These are phyloP conservation scores for Actinernus sp. DNA, from an alignment of 92 coral and sea anemone genomes.

Conservation along the genomic window DNA sequence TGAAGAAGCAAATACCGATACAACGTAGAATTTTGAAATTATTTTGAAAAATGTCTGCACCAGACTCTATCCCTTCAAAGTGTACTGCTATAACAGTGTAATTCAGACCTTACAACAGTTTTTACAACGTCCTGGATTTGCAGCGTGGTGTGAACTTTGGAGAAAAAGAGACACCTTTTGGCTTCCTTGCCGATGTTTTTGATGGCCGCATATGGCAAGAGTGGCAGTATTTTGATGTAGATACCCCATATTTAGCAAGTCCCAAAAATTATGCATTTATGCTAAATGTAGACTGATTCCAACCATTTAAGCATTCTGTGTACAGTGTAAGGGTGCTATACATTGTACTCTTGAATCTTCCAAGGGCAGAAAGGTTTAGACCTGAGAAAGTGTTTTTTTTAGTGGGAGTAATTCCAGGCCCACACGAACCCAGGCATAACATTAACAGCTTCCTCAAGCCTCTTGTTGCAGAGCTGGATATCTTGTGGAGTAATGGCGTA, in stretches of 20 bases:
- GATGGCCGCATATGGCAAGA: slow-evolving; percentile 59
- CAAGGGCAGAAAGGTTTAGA: slow-evolving; percentile 35
- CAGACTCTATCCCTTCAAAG: slow-evolving; percentile 58
- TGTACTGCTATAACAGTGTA: slow-evolving; percentile 50
- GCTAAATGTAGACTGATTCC: slow-evolving; percentile 71
- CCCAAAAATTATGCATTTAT: slow-evolving; percentile 34
- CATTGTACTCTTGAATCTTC: slow-evolving; percentile 65
- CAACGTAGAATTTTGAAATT: too few relatives aligned
- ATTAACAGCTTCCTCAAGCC: too few relatives aligned
- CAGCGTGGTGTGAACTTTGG: slow-evolving; percentile 52
- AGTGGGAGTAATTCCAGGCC: slow-evolving; percentile 64
- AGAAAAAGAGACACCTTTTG: slow-evolving; percentile 1
- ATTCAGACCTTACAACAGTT: slow-evolving; percentile 22
- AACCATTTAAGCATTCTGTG: slow-evolving; percentile 56
- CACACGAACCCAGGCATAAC: slow-evolving; percentile 37
- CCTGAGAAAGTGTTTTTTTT: slow-evolving; percentile 27
- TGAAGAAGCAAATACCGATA: too few relatives aligned
- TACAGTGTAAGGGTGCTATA: slow-evolving; percentile 72
- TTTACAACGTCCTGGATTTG: slow-evolving; percentile 33
- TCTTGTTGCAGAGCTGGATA: too few relatives aligned
- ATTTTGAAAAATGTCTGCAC: slow-evolving; percentile 39
- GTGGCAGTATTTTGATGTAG: background rate
- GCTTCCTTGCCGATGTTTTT: slow-evolving; percentile 22
- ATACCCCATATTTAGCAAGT: slow-evolving; percentile 3
- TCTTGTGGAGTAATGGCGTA: too few relatives aligned